Percentiles rank a stretch among this genome's conserved stretches.
Evolutionary conservation across 37 sponge, comb jelly and placozoan species (phyloP).

Genomic region (Spongilla lacustris): DNA sequence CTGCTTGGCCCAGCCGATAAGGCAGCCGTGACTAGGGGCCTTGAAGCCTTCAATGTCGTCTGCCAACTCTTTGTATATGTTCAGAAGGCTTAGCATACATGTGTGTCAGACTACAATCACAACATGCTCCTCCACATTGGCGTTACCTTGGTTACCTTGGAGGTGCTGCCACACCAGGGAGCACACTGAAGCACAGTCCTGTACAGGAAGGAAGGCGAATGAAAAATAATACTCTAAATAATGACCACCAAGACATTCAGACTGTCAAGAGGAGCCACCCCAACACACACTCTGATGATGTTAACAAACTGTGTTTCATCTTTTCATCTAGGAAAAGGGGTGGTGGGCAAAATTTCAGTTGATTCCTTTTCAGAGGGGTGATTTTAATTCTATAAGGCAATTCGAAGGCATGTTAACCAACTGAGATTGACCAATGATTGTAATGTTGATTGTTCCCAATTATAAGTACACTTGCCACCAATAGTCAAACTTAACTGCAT

Average conservation of each 20-base stretch:
- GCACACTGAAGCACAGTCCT: slow-evolving; percentile 98
- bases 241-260: background rate
- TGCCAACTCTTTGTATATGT: slow-evolving; percentile 92
- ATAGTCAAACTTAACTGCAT: too few species aligned
- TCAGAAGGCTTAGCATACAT: slow-evolving; percentile 62
- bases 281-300: background rate
- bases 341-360: too few species aligned
- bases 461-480: too few species aligned
- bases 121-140: background rate
- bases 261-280: background rate
- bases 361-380: too few species aligned
- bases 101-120: background rate
- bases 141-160: slow-evolving; percentile 80
- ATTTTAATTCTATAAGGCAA: too few species aligned
- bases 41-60: slow-evolving; percentile 80
- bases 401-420: too few species aligned
- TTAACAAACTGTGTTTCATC: background rate
- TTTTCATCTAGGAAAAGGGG: too few species aligned
- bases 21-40: slow-evolving; percentile 85
- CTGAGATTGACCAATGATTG: background rate
- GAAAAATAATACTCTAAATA: background rate
- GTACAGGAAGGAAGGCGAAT: background rate
- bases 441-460: too few species aligned
- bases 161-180: slow-evolving; percentile 76
- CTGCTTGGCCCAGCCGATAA: slow-evolving; percentile 96